Percentiles rank a stretch among this genome's conserved stretches.
Conservation (phyloP, 2,113 vertebrate genomes). For the Chamaea fasciata region DNA sequence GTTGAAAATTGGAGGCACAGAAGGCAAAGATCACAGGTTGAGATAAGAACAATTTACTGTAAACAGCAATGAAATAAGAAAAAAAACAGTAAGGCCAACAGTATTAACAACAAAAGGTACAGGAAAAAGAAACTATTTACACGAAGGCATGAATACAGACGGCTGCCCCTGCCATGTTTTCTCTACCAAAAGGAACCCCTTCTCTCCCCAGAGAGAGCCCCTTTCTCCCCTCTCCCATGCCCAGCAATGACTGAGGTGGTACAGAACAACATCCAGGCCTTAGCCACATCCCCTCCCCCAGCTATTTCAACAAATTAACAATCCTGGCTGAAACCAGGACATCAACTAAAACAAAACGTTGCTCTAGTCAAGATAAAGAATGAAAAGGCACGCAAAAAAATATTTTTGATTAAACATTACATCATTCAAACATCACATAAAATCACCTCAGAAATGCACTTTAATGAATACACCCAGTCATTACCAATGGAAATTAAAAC, state of each 20-base stretch:
- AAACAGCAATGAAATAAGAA: background rate
- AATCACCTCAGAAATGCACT: background rate
- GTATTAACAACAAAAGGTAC: background rate
- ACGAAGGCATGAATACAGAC: rapidly evolving
- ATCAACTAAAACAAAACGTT: background rate
- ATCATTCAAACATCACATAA: background rate
- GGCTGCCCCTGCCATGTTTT: background rate
- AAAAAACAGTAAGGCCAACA: background rate
- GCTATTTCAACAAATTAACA: background rate
- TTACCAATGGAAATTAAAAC: background rate
- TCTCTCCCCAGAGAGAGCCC: background rate
- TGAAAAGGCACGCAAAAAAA: background rate
- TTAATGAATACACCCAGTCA: background rate
- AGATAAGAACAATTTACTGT: background rate
- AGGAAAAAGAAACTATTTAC: background rate
- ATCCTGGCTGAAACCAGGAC: background rate
- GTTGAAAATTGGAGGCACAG: background rate
- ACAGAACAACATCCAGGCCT: background rate
- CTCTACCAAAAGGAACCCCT: background rate
- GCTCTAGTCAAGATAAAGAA: background rate
- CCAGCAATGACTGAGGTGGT: background rate
- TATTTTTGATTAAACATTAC: background rate
- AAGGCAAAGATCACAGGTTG: background rate
- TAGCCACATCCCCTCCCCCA: background rate
- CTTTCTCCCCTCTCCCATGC: background rate